phyloP scores from a whole-genome alignment of 2,113 vertebrate genomes.

The Plectropomus leopardus region DNA sequence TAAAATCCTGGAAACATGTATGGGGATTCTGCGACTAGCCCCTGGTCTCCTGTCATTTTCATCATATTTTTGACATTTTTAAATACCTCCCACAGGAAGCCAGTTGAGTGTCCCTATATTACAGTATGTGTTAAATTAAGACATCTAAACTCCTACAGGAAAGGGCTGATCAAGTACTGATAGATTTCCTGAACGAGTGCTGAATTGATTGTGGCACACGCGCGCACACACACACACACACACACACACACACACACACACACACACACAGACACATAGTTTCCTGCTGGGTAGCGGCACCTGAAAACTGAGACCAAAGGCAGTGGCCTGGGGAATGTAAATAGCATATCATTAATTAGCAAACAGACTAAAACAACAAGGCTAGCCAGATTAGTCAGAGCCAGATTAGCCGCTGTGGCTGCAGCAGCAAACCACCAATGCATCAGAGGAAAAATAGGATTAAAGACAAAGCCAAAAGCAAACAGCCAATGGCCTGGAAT shows the following conservation, averaged over 20 bases:
- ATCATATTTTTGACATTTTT: no score
- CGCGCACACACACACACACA: neutral
- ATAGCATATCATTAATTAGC: slow-evolving; percentile 66
- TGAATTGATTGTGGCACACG: neutral
- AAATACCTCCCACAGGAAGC: no score
- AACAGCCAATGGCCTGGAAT: slow-evolving; percentile 45
- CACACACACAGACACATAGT: neutral
- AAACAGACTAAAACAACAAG: slow-evolving; percentile 63
- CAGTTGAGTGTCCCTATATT: no score
- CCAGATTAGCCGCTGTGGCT: slow-evolving; percentile 46
- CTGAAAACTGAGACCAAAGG: slow-evolving; percentile 37
- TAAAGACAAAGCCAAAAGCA: slow-evolving; percentile 60
- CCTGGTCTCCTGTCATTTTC: no score
- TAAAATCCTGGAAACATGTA: no score
- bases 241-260: neutral
- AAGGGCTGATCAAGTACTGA: neutral
- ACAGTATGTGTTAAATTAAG: slow-evolving; percentile 1
- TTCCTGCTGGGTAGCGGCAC: neutral
- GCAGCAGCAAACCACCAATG: slow-evolving; percentile 38
- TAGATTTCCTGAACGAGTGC: neutral
- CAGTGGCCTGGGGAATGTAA: slow-evolving; percentile 34
- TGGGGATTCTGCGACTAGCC: no score
- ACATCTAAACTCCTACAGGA: neutral
- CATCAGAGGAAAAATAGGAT: slow-evolving; percentile 58
- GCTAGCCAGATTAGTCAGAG: slow-evolving; percentile 49